phyloP scores from a whole-genome alignment of 1,140 invertebrate genomes.

The Cotesia vestalis region DNA sequence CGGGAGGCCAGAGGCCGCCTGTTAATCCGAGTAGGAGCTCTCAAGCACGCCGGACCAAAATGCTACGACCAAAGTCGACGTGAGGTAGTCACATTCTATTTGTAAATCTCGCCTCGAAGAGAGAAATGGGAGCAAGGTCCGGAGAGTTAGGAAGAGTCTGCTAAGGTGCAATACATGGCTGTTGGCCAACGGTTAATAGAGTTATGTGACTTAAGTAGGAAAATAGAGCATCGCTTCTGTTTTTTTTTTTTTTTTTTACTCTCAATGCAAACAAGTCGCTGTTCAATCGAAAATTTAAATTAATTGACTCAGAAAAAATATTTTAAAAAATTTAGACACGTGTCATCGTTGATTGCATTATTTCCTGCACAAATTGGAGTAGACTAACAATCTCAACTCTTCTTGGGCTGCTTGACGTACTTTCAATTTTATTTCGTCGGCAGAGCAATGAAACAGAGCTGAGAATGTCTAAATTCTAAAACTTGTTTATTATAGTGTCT shows the following conservation, averaged over 20 bases:
- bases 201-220: slow-evolving; percentile 55
- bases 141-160: slow-evolving; percentile 63
- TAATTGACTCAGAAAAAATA: too few relatives aligned
- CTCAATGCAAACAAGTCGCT: slow-evolving; percentile 36
- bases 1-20: background rate
- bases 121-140: slow-evolving; percentile 67
- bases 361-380: slow-evolving; percentile 16
- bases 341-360: too few relatives aligned
- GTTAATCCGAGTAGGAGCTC: background rate
- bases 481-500: too few relatives aligned
- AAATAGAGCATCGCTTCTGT: slow-evolving; percentile 55
- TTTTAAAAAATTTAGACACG: too few relatives aligned
- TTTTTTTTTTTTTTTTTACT: slow-evolving; percentile 16
- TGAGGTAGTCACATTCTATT: slow-evolving; percentile 52
- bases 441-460: slow-evolving; percentile 29
- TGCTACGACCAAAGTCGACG: background rate
- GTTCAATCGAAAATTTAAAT: slow-evolving; percentile 19
- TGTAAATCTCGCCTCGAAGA: slow-evolving; percentile 53
- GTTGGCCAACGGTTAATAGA: slow-evolving; percentile 59
- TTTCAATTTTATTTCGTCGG: slow-evolving; percentile 63
- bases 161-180: slow-evolving; percentile 64
- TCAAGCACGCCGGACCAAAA: too few relatives aligned
- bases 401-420: slow-evolving; percentile 48
- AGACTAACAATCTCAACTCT: slow-evolving; percentile 49
- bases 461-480: too few relatives aligned